Evolutionary conservation across 2,113 vertebrate species (phyloP).

Genomic region (Rhombomys opimus): DNA sequence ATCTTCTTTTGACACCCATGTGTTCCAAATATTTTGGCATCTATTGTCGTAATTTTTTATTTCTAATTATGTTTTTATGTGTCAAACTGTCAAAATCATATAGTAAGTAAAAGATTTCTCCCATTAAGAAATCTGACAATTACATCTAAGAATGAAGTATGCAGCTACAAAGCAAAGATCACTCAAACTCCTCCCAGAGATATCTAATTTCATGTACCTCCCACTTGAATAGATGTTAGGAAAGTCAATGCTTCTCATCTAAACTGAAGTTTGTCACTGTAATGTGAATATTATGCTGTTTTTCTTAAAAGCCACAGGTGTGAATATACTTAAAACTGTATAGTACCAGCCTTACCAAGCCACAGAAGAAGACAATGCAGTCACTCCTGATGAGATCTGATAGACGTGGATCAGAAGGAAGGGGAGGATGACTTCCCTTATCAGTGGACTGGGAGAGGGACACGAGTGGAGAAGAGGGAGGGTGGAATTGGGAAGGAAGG

Average conservation of each 20-base stretch:
- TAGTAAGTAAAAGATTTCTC: neutral
- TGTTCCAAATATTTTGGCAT: neutral
- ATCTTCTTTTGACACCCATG: neutral
- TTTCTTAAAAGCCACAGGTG: neutral
- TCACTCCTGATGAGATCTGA: too few species aligned
- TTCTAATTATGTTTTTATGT: slow-evolving; percentile 25
- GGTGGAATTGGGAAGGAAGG: too few species aligned
- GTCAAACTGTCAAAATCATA: neutral
- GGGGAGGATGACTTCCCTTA: too few species aligned
- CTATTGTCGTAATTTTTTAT: neutral
- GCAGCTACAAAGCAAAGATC: neutral
- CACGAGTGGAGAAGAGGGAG: too few species aligned
- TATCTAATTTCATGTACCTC: neutral
- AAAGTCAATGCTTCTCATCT: neutral
- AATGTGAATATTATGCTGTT: neutral
- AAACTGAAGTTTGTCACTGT: neutral
- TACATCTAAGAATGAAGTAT: neutral
- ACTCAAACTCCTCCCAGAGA: neutral
- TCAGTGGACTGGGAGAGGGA: too few species aligned
- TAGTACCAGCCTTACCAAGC: too few species aligned
- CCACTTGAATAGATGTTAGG: neutral
- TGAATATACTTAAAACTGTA: neutral
- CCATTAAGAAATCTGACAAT: neutral
- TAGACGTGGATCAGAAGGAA: too few species aligned
- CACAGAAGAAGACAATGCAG: too few species aligned